These are phyloP conservation scores for Coremacera marginata DNA, from an alignment of 2,888 invertebrate genomes.

Conservation along the genomic window DNA sequence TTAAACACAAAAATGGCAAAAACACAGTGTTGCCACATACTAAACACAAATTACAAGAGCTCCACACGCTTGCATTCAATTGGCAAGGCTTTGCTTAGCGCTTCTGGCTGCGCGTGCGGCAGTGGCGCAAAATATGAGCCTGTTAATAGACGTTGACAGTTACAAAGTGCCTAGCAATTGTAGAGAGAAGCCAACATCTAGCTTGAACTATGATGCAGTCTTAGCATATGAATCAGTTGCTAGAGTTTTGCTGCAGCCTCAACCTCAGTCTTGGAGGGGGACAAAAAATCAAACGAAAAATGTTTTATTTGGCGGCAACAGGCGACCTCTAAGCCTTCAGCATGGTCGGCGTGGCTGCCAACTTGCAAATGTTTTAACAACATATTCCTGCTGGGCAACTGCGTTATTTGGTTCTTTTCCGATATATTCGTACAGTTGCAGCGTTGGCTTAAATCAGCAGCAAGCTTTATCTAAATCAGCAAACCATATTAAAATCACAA, in stretches of 20 bases:
- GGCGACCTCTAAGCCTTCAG: slow-evolving; percentile 33
- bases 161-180: slow-evolving; percentile 67
- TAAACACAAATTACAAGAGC: slow-evolving; percentile 41
- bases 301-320: slow-evolving; percentile 42
- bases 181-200: slow-evolving; percentile 52
- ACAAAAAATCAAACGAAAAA: too few species aligned
- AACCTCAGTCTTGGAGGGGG: not conserved
- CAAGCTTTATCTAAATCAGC: slow-evolving; percentile 49
- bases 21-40: slow-evolving; percentile 43
- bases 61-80: not conserved
- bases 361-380: slow-evolving; percentile 51
- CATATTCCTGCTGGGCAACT: slow-evolving; percentile 40
- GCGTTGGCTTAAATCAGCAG: slow-evolving; percentile 40
- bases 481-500: slow-evolving; percentile 28
- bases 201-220: not conserved
- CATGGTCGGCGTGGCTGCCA: slow-evolving; percentile 34
- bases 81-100: slow-evolving; percentile 18
- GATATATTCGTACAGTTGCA: not conserved
- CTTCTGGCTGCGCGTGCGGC: slow-evolving; percentile 34
- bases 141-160: slow-evolving; percentile 67
- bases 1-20: not conserved
- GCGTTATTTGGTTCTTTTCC: slow-evolving; percentile 25
- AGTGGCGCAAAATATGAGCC: slow-evolving; percentile 54
- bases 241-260: not conserved
- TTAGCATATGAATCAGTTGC: not conserved